These are phyloP conservation scores for Macropodus opercularis DNA, from an alignment of 2,797 vertebrate genomes.

Conservation along the genomic window DNA sequence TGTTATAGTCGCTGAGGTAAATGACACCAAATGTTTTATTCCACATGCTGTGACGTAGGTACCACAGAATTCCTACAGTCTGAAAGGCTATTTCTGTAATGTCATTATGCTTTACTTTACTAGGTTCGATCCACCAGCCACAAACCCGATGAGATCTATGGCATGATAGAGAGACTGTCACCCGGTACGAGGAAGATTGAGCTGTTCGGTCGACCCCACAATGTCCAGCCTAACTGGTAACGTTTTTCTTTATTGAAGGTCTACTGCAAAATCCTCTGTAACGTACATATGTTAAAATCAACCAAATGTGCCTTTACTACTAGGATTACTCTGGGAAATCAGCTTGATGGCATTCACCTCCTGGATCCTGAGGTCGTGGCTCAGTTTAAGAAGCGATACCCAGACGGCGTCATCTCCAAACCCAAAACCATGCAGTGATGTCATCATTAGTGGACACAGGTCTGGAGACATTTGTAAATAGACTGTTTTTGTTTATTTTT, in stretches of 20 bases:
- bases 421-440: slow-evolving; percentile 85
- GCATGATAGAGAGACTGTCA: slow-evolving; percentile 95
- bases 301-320: slow-evolving; percentile 2
- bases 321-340: slow-evolving; percentile 93
- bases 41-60: not conserved
- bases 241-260: not conserved
- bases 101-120: not conserved
- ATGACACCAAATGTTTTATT: not conserved
- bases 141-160: slow-evolving; percentile 95
- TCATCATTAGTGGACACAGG: not conserved
- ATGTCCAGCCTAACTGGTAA: slow-evolving; percentile 94
- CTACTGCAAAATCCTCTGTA: too few species aligned
- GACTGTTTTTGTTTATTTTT: slow-evolving; percentile 20
- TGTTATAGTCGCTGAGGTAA: slow-evolving; percentile 94
- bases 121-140: slow-evolving; percentile 96
- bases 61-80: not conserved
- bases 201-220: slow-evolving; percentile 92
- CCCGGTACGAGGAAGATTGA: slow-evolving; percentile 95
- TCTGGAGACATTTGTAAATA: slow-evolving; percentile 34
- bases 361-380: slow-evolving; percentile 93
- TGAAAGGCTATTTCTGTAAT: not conserved
- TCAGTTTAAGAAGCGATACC: slow-evolving; percentile 91
- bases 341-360: slow-evolving; percentile 92
- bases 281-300: not conserved
- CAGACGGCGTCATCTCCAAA: slow-evolving; percentile 93